Conservation (phyloP, 2,888 invertebrate genomes). For the Sarcophaga subvicina region DNA sequence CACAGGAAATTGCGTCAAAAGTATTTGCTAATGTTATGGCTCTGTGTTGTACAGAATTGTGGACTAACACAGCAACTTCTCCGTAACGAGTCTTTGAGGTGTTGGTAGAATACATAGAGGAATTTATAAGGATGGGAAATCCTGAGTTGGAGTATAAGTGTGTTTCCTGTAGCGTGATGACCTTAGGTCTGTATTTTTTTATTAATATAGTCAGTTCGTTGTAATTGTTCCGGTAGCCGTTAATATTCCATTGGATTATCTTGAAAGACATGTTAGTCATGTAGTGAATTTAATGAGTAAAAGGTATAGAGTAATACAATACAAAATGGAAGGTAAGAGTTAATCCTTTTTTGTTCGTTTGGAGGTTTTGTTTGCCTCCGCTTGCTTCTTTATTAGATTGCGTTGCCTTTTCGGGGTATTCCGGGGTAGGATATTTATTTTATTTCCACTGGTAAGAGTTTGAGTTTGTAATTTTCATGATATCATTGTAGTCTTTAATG, state of each 20-base stretch:
- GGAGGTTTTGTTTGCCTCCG: background rate
- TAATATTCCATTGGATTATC: constrained; percentile 65
- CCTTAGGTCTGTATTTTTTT: constrained; percentile 43
- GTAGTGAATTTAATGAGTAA: background rate
- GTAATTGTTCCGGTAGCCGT: constrained; percentile 53
- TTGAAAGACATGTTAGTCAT: constrained; percentile 15
- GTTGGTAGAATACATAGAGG: constrained; percentile 18
- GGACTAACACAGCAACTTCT: constrained; percentile 37
- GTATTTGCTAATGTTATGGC: background rate
- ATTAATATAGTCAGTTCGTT: constrained; percentile 52
- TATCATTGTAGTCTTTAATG: no score
- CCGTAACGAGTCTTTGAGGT: constrained; percentile 8
- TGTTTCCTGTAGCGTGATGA: constrained; percentile 63
- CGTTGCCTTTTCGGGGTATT: background rate
- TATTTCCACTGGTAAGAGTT: background rate
- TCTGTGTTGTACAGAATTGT: constrained; percentile 31
- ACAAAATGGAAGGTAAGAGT: background rate
- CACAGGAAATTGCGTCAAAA: constrained; percentile 50
- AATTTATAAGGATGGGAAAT: constrained; percentile 50
- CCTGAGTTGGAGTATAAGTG: constrained; percentile 48
- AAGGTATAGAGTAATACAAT: background rate
- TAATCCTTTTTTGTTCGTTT: background rate
- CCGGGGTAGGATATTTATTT: background rate
- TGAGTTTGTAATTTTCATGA: background rate
- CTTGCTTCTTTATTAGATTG: background rate